Conservation (phyloP, 2,888 invertebrate species). For the Dolichopus griseipennis region DNA sequence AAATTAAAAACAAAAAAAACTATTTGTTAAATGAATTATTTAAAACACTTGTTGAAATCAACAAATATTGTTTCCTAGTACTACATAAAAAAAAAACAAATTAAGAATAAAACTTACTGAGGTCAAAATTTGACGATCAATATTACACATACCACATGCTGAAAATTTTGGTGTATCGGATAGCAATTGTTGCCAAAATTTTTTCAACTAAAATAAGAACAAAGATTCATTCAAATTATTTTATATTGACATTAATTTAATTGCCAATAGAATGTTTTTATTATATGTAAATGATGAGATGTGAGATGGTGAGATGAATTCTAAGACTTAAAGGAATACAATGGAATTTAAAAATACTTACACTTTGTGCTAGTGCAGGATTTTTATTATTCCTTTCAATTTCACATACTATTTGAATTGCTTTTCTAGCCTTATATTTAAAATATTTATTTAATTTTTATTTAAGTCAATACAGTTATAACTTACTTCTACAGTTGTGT, state of each 20-base stretch:
- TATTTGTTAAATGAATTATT: too few relatives aligned
- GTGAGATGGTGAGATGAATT: too few relatives aligned
- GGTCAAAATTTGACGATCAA: slow-evolving; percentile 47
- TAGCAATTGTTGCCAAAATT: slow-evolving; percentile 42
- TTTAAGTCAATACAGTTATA: too few relatives aligned
- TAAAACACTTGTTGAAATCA: too few relatives aligned
- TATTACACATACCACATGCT: slow-evolving; percentile 47
- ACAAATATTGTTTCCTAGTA: too few relatives aligned
- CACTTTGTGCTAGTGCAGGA: slow-evolving; percentile 37
- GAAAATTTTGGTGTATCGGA: slow-evolving; percentile 42
- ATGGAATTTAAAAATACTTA: slow-evolving; percentile 20
- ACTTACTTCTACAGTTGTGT: slow-evolving; percentile 41
- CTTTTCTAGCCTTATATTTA: slow-evolving; percentile 38
- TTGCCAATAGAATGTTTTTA: neutral
- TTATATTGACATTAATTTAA: neutral
- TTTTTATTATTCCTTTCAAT: slow-evolving; percentile 37
- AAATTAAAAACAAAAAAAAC: too few relatives aligned
- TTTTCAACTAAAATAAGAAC: slow-evolving; percentile 29
- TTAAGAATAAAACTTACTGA: slow-evolving; percentile 39
- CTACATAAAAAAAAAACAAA: too few relatives aligned
- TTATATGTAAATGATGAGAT: too few relatives aligned
- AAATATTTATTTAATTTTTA: neutral
- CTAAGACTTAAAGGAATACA: too few relatives aligned
- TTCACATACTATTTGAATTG: slow-evolving; percentile 45
- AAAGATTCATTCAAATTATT: too few relatives aligned